A percentile compares a stretch with the other conserved stretches of the same genome.
Conservation (phyloP, 2,888 invertebrate species). For the Rhagonycha fulva region DNA sequence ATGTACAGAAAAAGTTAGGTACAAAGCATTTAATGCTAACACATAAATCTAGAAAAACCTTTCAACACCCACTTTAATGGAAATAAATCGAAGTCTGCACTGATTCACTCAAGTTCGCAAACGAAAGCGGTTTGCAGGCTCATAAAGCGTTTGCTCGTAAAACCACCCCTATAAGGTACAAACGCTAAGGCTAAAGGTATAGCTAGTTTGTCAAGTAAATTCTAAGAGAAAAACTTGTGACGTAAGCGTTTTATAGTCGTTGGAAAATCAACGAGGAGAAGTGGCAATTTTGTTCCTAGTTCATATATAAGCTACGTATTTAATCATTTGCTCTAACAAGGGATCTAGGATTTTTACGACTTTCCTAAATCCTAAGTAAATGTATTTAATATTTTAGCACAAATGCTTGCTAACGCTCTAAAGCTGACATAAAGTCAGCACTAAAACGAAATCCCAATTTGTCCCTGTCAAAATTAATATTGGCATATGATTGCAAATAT, state of each 20-base stretch:
- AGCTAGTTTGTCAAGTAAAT: slow-evolving; percentile 24
- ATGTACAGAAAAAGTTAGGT: background rate
- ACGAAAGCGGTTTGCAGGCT: slow-evolving; percentile 33
- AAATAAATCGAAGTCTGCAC: slow-evolving; percentile 30
- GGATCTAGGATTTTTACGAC: slow-evolving; percentile 14
- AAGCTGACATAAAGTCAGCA: background rate
- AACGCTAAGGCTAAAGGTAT: slow-evolving; percentile 16
- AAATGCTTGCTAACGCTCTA: slow-evolving; percentile 4
- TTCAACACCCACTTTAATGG: slow-evolving; percentile 25
- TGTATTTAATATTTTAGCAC: slow-evolving; percentile 14
- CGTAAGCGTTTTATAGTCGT: background rate
- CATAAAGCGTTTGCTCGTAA: slow-evolving; percentile 35
- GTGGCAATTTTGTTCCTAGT: slow-evolving; percentile 6
- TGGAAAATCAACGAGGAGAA: background rate
- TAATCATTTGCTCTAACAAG: slow-evolving; percentile 16
- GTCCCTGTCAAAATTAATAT: background rate
- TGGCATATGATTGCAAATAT: background rate
- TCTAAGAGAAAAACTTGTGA: slow-evolving; percentile 11
- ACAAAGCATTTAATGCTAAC: background rate
- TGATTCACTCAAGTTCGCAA: slow-evolving; percentile 32
- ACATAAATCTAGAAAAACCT: slow-evolving; percentile 18
- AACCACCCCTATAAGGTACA: slow-evolving; percentile 29
- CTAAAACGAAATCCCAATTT: background rate
- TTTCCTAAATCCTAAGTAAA: slow-evolving; percentile 11
- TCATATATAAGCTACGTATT: slow-evolving; percentile 4